Evolutionary conservation across 2,888 invertebrate species (phyloP).

Genomic region (Heteropelma amictum): DNA sequence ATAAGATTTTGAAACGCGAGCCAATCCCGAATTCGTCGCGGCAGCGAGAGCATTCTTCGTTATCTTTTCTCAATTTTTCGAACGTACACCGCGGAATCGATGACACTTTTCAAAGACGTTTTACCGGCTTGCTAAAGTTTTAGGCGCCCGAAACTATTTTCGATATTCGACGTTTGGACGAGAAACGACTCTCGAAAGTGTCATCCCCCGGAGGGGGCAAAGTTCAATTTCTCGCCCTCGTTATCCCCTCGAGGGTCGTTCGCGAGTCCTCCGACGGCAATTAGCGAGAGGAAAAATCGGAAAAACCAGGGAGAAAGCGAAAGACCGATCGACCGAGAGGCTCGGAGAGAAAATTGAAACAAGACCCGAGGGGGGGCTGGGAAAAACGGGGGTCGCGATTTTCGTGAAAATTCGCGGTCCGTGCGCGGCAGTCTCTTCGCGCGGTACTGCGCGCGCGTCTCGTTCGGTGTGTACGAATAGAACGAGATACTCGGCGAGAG

Average conservation of each 20-base stretch:
- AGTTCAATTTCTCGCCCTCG: too few species aligned
- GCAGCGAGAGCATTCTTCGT: too few species aligned
- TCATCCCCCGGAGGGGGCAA: too few species aligned
- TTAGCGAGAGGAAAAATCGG: background rate
- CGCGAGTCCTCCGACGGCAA: background rate
- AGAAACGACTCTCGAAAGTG: too few species aligned
- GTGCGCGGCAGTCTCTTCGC: constrained; percentile 3
- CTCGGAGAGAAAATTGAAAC: background rate
- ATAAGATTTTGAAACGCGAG: too few species aligned
- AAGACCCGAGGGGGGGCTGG: background rate
- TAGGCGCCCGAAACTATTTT: too few species aligned
- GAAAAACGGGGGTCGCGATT: background rate
- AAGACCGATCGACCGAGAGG: background rate
- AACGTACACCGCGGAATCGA: too few species aligned
- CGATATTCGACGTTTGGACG: too few species aligned
- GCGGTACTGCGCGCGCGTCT: background rate
- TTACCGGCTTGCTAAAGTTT: too few species aligned
- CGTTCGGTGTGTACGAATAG: constrained; percentile 3
- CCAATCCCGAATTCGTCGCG: too few species aligned
- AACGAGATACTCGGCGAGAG: background rate
- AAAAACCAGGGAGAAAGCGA: background rate
- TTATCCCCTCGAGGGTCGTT: constrained; percentile 9
- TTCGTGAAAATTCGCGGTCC: constrained; percentile 35
- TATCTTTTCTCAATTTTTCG: too few species aligned
- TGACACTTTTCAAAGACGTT: too few species aligned